phyloP scores from a whole-genome alignment of 2,888 invertebrate genomes.

The Brachypterus glaber region DNA sequence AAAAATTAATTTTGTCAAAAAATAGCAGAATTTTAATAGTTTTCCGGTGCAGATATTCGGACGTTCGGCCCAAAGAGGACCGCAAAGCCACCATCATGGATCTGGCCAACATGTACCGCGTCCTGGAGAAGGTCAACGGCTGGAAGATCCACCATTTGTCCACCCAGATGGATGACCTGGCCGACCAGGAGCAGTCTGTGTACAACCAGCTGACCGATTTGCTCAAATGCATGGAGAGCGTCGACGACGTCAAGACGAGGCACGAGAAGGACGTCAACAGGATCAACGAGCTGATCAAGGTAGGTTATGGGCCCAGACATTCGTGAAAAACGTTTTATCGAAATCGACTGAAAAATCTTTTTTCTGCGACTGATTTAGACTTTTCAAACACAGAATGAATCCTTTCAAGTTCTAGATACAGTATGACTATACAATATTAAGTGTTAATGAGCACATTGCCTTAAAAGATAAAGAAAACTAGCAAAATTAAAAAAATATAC shows the following conservation, averaged over 20 bases:
- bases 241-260: slow-evolving; percentile 31
- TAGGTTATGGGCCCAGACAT: too few relatives aligned
- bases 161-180: slow-evolving; percentile 85
- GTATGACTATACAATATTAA: too few relatives aligned
- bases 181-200: slow-evolving; percentile 45
- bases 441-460: too few relatives aligned
- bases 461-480: too few relatives aligned
- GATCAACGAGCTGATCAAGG: slow-evolving; percentile 55
- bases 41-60: slow-evolving; percentile 45
- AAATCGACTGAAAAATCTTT: too few relatives aligned
- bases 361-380: too few relatives aligned
- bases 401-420: too few relatives aligned
- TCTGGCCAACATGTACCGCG: slow-evolving; percentile 79
- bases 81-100: slow-evolving; percentile 77
- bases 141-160: slow-evolving; percentile 92
- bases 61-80: slow-evolving; percentile 83
- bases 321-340: too few relatives aligned
- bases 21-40: too few relatives aligned
- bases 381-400: too few relatives aligned
- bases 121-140: slow-evolving; percentile 80
- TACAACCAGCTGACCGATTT: slow-evolving; percentile 38
- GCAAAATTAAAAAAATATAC: too few relatives aligned
- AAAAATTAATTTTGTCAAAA: too few relatives aligned
- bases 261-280: slow-evolving; percentile 38
- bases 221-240: slow-evolving; percentile 37